Conservation (phyloP, 1,140 invertebrate species). For the Drosophila micromelanica region DNA sequence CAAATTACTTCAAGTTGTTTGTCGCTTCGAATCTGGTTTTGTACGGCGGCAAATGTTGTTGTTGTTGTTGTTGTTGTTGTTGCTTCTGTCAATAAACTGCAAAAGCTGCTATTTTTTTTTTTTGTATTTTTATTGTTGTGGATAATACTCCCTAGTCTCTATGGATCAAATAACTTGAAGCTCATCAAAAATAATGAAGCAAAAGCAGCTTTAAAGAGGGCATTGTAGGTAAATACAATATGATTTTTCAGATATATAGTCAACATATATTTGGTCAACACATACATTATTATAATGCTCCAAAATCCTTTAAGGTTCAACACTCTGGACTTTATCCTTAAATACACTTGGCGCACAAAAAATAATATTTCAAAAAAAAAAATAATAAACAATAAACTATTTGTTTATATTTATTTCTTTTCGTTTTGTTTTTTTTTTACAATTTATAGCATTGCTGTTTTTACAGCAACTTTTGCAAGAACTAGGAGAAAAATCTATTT, state of each 20-base stretch:
- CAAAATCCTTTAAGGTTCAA: background rate
- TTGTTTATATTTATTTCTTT: background rate
- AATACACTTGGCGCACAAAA: background rate
- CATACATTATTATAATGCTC: slow-evolving; percentile 17
- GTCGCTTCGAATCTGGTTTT: slow-evolving; percentile 58
- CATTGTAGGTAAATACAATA: background rate
- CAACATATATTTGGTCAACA: background rate
- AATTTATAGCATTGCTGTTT: slow-evolving; percentile 16
- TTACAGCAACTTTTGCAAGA: background rate
- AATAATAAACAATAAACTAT: background rate
- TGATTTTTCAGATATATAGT: background rate
- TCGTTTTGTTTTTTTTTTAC: background rate
- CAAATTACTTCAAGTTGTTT: slow-evolving; percentile 75
- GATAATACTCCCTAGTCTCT: slow-evolving; percentile 1
- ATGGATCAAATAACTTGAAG: background rate
- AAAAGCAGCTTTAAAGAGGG: background rate
- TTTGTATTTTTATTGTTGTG: slow-evolving; percentile 34
- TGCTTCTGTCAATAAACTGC: slow-evolving; percentile 72
- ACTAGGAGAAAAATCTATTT: slow-evolving; percentile 27
- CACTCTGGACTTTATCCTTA: background rate
- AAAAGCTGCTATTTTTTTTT: slow-evolving; percentile 23
- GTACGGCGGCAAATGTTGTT: slow-evolving; percentile 28
- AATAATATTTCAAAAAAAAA: slow-evolving; percentile 4
- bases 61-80: slow-evolving; percentile 24
- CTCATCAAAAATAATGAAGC: background rate